phyloP scores from a whole-genome alignment of 2,888 invertebrate genomes.

The Drosophila kambysellisi region DNA sequence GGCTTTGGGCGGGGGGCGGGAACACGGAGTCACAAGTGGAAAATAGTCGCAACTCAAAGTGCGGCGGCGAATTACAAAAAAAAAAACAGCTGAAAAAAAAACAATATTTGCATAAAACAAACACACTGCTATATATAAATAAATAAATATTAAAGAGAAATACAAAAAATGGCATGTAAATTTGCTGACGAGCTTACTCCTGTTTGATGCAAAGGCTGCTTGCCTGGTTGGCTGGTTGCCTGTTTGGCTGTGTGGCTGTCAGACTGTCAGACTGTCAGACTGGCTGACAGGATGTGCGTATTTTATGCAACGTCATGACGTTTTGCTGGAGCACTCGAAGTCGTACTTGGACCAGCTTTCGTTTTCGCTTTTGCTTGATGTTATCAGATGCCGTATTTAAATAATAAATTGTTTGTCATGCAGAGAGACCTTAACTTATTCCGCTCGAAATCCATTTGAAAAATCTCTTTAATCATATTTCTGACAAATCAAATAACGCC shows the following conservation, averaged over 20 bases:
- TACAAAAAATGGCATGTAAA: constrained; percentile 63
- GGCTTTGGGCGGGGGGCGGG: neutral
- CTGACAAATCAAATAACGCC: constrained; percentile 2
- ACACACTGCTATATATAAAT: constrained; percentile 28
- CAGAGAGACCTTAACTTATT: constrained; percentile 13
- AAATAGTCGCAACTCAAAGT: constrained; percentile 51
- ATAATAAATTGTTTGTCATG: constrained; percentile 37
- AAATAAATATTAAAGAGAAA: constrained; percentile 66
- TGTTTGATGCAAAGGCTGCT: constrained; percentile 35
- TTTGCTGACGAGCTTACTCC: constrained; percentile 38
- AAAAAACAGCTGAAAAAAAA: constrained; percentile 35
- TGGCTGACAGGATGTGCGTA: constrained; percentile 28
- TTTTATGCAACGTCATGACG: constrained; percentile 55
- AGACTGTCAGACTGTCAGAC: constrained; percentile 9
- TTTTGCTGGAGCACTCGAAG: constrained; percentile 16
- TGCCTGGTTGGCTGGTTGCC: constrained; percentile 8
- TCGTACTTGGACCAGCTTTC: neutral
- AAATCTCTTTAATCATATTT: constrained; percentile 27
- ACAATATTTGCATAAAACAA: constrained; percentile 65
- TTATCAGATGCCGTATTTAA: constrained; percentile 45
- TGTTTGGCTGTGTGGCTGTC: constrained; percentile 1
- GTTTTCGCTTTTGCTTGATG: constrained; percentile 15
- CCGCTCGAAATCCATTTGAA: constrained; percentile 10
- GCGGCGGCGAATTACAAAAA: constrained; percentile 10
- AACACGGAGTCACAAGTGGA: constrained; percentile 37